phyloP scores from a whole-genome alignment of 2,797 vertebrate genomes.

The Leptoclinus maculatus region DNA sequence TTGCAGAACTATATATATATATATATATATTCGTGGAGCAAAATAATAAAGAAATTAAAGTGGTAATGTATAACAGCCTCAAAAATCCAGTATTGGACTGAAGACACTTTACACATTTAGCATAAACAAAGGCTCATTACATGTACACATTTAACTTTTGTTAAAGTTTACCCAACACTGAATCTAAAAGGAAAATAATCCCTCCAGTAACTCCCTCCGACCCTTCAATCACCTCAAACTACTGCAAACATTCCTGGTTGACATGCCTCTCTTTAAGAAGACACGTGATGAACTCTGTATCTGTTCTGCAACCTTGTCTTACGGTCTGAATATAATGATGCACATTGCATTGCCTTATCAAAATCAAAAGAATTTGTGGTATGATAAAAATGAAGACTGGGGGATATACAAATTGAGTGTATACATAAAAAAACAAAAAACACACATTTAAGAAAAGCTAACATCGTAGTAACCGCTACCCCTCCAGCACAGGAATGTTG shows the following conservation, averaged over 20 bases:
- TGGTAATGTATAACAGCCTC: neutral
- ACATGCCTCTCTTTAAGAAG: too few relatives aligned
- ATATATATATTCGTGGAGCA: neutral
- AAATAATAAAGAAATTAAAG: neutral
- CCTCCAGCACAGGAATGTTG: slow-evolving; percentile 38
- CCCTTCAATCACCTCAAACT: neutral
- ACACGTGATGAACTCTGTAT: neutral
- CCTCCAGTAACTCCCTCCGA: neutral
- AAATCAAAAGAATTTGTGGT: neutral
- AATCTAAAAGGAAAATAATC: neutral
- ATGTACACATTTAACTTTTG: neutral
- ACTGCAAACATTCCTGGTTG: neutral
- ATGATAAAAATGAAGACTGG: neutral
- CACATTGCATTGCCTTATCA: neutral
- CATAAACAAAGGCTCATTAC: neutral
- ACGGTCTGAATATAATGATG: neutral
- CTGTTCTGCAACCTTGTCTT: neutral
- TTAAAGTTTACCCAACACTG: slow-evolving; percentile 10
- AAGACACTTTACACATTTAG: neutral
- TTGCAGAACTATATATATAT: neutral
- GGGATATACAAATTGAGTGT: neutral
- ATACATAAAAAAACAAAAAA: neutral
- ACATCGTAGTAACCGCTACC: neutral
- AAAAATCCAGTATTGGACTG: neutral
- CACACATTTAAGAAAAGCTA: neutral